phyloP scores from a whole-genome alignment of 2,113 vertebrate genomes.

The Pseudonaja textilis region DNA sequence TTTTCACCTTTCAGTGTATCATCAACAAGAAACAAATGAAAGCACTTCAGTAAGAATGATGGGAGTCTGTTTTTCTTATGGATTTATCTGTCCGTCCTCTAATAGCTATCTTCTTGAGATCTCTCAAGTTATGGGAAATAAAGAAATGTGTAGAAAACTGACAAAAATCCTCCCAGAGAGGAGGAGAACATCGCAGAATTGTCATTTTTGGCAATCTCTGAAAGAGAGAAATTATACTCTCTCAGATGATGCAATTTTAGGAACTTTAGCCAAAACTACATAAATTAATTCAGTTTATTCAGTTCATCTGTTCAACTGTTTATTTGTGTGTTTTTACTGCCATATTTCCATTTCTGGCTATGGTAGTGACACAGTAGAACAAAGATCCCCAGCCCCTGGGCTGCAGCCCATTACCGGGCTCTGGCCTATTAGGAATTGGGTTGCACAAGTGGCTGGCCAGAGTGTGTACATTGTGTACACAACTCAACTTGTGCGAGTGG shows the following conservation, averaged over 20 bases:
- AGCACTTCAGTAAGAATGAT: neutral
- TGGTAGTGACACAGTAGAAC: too few relatives aligned
- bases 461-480: too few relatives aligned
- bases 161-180: neutral
- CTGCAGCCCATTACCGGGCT: too few relatives aligned
- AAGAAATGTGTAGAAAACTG: neutral
- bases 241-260: neutral
- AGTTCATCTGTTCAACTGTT: neutral
- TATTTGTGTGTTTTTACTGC: neutral
- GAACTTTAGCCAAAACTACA: neutral
- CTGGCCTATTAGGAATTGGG: too few relatives aligned
- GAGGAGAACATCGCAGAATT: neutral
- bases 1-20: neutral
- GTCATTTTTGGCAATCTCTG: neutral
- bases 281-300: neutral
- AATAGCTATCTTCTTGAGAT: neutral
- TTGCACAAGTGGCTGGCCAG: too few relatives aligned
- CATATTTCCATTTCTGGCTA: neutral
- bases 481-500: too few relatives aligned
- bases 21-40: neutral
- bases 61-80: neutral
- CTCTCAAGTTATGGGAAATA: neutral
- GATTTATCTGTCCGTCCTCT: neutral
- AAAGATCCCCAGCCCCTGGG: too few relatives aligned
- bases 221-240: neutral